Evolutionary conservation across 2,113 vertebrate genomes (phyloP).

Genomic region (Equus quagga): DNA sequence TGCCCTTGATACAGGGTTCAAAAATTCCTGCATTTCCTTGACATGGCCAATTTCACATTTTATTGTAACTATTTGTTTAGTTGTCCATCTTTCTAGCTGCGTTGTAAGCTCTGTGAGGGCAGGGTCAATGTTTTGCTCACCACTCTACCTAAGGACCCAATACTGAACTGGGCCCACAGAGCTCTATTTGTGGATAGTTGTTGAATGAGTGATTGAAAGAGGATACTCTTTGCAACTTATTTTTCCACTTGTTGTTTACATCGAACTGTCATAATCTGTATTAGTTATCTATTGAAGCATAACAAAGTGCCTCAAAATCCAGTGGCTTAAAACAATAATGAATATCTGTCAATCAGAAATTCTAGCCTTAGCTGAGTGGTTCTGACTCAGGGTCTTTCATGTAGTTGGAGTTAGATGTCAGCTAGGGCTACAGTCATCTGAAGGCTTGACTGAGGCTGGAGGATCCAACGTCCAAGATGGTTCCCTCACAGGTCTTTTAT

Average conservation of each 20-base stretch:
- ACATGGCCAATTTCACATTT: not conserved
- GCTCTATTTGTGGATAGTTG: not conserved
- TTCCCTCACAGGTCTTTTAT: not conserved
- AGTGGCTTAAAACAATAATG: not conserved
- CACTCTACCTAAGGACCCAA: not conserved
- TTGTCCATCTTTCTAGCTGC: not conserved
- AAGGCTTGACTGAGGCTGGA: not conserved
- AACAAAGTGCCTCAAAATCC: not conserved
- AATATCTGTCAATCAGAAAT: not conserved
- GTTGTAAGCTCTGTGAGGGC: not conserved
- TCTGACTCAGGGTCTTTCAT: not conserved
- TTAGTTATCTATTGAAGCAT: not conserved
- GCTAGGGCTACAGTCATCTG: not conserved
- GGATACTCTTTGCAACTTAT: not conserved
- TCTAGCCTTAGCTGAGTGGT: not conserved
- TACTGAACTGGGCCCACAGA: not conserved
- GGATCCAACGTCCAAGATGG: not conserved
- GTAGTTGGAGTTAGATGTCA: not conserved
- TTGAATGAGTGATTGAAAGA: not conserved
- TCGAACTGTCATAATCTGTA: not conserved
- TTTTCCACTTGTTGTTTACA: constrained; percentile 13
- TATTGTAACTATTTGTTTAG: not conserved
- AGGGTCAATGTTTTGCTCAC: not conserved
- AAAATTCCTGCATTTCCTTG: not conserved
- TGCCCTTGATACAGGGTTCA: not conserved